phyloP scores from a whole-genome alignment of 2,797 vertebrate species.

The Notoglanidium macrostoma region DNA sequence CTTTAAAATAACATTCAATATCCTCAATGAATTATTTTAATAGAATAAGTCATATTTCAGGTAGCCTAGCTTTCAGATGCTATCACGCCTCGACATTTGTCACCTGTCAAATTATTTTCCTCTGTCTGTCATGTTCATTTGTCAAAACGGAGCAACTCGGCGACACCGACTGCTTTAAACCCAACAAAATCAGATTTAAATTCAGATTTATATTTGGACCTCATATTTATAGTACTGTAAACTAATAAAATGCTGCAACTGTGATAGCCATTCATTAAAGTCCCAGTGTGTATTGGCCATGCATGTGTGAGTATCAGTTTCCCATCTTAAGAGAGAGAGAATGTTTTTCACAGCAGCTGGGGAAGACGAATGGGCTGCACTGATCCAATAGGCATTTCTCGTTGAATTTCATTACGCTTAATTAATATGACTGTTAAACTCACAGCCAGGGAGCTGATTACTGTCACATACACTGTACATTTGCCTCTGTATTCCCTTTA shows the following conservation, averaged over 20 bases:
- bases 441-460: slow-evolving; percentile 50
- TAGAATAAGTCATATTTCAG: slow-evolving; percentile 84
- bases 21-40: slow-evolving; percentile 84
- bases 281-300: slow-evolving; percentile 64
- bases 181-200: slow-evolving; percentile 76
- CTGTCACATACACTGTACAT: slow-evolving; percentile 57
- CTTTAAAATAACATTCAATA: slow-evolving; percentile 85
- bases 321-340: slow-evolving; percentile 10
- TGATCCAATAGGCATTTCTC: slow-evolving; percentile 50
- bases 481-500: slow-evolving; percentile 46
- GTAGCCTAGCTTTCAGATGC: slow-evolving; percentile 82
- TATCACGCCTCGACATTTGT: slow-evolving; percentile 84
- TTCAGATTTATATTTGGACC: slow-evolving; percentile 72
- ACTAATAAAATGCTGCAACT: slow-evolving; percentile 71
- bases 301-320: slow-evolving; percentile 31
- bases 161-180: slow-evolving; percentile 70
- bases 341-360: slow-evolving; percentile 22
- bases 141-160: slow-evolving; percentile 77
- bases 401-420: slow-evolving; percentile 54
- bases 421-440: slow-evolving; percentile 60
- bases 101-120: slow-evolving; percentile 86
- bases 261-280: slow-evolving; percentile 69
- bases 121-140: slow-evolving; percentile 81
- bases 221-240: slow-evolving; percentile 75
- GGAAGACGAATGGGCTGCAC: slow-evolving; percentile 44